Percentiles rank a stretch among this genome's conserved stretches.
These are phyloP conservation scores for Nothocercus julius DNA, from an alignment of 2,113 vertebrate genomes.

Conservation along the genomic window DNA sequence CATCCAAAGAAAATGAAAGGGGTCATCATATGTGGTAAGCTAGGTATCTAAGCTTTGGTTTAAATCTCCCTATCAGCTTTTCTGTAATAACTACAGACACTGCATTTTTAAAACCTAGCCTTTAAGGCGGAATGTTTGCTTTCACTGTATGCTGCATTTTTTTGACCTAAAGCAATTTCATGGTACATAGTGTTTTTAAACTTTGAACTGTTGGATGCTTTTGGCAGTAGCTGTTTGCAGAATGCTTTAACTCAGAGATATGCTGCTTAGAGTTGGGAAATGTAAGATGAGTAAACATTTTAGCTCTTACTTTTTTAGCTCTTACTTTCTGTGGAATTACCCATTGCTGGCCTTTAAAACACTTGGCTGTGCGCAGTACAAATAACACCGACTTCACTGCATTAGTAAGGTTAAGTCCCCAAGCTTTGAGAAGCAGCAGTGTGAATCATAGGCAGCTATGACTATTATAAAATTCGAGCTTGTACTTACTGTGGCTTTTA, in stretches of 20 bases:
- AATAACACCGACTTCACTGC: neutral
- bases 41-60: neutral
- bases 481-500: conserved; percentile 6
- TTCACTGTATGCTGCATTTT: neutral
- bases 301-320: neutral
- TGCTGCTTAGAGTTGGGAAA: neutral
- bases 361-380: neutral
- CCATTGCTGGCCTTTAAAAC: neutral
- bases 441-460: neutral
- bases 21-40: conserved; percentile 71
- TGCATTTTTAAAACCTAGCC: neutral
- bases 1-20: conserved; percentile 56
- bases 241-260: neutral
- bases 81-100: neutral
- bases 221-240: neutral
- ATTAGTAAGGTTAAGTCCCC: neutral
- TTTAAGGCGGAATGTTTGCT: neutral
- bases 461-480: neutral
- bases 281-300: neutral
- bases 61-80: neutral
- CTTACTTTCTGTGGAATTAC: neutral
- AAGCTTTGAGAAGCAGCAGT: neutral
- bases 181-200: neutral
- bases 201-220: neutral
- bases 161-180: neutral